A percentile compares a stretch with the other conserved stretches of the same genome.
Evolutionary conservation across 1,140 invertebrate genomes (phyloP).

Genomic region (Melipona quadrifasciata): DNA sequence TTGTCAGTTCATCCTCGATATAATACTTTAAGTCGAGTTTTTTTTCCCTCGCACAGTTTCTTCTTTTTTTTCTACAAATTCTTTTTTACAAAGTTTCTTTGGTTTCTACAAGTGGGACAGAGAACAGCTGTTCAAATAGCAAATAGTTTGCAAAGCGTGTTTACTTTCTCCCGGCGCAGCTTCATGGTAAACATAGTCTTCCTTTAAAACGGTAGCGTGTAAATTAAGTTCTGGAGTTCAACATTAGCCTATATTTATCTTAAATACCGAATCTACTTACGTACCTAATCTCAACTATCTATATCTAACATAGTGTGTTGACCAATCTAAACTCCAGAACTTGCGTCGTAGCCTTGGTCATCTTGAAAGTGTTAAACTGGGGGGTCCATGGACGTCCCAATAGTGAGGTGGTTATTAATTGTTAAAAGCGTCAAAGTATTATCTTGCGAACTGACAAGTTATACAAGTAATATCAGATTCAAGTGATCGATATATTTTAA

Average conservation of each 20-base stretch:
- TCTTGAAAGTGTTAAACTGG: background rate
- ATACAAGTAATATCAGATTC: constrained; percentile 4
- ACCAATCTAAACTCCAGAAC: background rate
- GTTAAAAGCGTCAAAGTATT: constrained; percentile 5
- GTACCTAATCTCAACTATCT: background rate
- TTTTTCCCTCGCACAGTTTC: background rate
- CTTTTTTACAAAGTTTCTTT: background rate
- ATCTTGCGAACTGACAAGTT: constrained; percentile 18
- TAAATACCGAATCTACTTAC: background rate
- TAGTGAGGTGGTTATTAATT: background rate
- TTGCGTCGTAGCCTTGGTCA: background rate
- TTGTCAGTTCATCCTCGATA: constrained; percentile 11
- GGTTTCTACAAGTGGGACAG: background rate
- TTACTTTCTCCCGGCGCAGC: background rate
- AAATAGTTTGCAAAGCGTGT: background rate
- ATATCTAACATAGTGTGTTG: background rate
- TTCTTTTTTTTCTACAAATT: background rate
- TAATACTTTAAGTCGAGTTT: background rate
- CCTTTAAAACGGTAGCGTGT: background rate
- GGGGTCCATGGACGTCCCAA: background rate
- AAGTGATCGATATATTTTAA: constrained; percentile 28
- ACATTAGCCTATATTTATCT: background rate
- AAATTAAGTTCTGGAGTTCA: background rate
- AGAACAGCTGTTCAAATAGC: background rate
- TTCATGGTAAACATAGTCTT: background rate